These are phyloP conservation scores for Microcebus lehilahytsara DNA, from an alignment of 2,113 vertebrate species.

Conservation along the genomic window DNA sequence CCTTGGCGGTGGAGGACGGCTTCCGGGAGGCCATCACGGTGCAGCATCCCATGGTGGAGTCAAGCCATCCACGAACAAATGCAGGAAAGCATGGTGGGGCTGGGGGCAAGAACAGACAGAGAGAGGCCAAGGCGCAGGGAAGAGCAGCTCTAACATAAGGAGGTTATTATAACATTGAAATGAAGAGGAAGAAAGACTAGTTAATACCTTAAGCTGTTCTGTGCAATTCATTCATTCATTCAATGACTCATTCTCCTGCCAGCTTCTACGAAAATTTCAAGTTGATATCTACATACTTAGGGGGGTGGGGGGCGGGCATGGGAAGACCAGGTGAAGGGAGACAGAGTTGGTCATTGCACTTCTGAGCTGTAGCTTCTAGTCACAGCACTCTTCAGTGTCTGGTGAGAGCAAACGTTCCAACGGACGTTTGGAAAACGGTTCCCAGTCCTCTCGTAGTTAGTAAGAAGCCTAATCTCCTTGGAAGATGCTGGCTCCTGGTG, in stretches of 20 bases:
- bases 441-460: neutral
- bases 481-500: neutral
- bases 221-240: neutral
- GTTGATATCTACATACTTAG: neutral
- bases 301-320: fast-evolving
- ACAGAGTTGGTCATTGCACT: neutral
- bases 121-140: neutral
- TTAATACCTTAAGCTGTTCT: neutral
- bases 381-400: neutral
- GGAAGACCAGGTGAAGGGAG: neutral
- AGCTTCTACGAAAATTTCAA: neutral
- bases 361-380: neutral
- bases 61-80: neutral
- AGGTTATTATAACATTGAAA: neutral
- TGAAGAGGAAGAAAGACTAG: neutral
- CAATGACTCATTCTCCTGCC: neutral
- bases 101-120: neutral
- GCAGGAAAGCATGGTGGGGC: neutral
- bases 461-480: neutral
- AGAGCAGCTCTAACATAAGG: neutral
- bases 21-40: neutral
- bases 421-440: neutral
- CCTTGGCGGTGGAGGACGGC: neutral
- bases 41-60: neutral
- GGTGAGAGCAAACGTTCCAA: neutral